Conservation (phyloP, 2,113 vertebrate species). For the Mugil cephalus region DNA sequence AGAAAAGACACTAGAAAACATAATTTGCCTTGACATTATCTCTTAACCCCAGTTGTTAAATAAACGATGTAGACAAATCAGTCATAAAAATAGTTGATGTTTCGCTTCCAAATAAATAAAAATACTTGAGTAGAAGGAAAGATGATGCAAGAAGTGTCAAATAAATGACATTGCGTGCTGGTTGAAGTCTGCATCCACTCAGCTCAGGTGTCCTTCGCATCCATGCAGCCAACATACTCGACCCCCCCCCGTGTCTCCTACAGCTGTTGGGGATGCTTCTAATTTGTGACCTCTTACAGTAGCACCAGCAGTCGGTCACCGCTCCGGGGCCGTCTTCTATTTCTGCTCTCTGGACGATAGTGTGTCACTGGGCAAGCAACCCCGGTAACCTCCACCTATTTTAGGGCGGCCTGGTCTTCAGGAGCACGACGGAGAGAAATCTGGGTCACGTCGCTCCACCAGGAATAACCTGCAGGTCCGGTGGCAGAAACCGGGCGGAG, state of each 20-base stretch:
- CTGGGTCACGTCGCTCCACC: conserved; percentile 75
- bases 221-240: background rate
- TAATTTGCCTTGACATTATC: too few relatives aligned
- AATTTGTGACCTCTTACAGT: conserved; percentile 51
- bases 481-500: conserved; percentile 15
- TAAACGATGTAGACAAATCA: too few relatives aligned
- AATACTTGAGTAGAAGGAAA: too few relatives aligned
- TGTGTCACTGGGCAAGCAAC: conserved; percentile 39
- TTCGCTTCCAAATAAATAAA: too few relatives aligned
- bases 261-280: conserved; percentile 38
- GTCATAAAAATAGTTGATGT: too few relatives aligned
- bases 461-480: conserved; percentile 84
- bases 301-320: conserved; percentile 23
- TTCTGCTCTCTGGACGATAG: conserved; percentile 34
- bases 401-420: conserved; percentile 59
- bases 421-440: conserved; percentile 40
- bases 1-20: too few relatives aligned
- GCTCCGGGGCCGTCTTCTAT: conserved; percentile 45
- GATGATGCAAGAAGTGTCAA: too few relatives aligned
- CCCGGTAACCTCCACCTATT: conserved; percentile 62
- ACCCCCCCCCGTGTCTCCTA: too few relatives aligned
- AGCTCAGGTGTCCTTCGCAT: conserved; percentile 14
- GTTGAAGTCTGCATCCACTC: background rate
- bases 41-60: too few relatives aligned
- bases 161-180: too few relatives aligned